Evolutionary conservation across 2,888 invertebrate species (phyloP).

Genomic region (Scotopteryx bipunctaria): DNA sequence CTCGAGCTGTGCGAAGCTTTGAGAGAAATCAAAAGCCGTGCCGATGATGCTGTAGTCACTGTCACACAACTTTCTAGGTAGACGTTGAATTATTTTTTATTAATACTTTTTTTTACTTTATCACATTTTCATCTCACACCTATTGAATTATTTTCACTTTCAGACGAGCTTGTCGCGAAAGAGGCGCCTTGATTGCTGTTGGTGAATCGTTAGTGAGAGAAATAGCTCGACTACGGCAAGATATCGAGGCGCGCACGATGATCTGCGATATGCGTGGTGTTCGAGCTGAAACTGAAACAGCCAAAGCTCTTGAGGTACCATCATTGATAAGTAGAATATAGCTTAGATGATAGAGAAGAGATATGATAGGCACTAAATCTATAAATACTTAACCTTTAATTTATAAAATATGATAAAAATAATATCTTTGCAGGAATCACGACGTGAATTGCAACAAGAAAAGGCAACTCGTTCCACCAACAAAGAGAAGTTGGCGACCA

Average conservation of each 20-base stretch:
- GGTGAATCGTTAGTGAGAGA: slow-evolving; percentile 72
- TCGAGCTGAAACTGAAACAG: slow-evolving; percentile 47
- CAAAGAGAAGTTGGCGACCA: slow-evolving; percentile 62
- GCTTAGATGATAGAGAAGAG: no score
- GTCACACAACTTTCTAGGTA: slow-evolving; percentile 66
- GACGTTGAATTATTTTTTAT: neutral
- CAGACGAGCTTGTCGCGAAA: slow-evolving; percentile 64
- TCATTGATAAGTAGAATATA: no score
- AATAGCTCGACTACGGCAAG: slow-evolving; percentile 62
- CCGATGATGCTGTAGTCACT: slow-evolving; percentile 59
- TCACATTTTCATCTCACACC: no score
- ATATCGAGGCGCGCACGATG: slow-evolving; percentile 53
- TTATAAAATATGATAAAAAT: no score
- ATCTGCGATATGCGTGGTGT: slow-evolving; percentile 51
- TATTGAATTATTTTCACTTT: no score
- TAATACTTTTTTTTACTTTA: neutral
- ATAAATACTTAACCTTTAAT: no score
- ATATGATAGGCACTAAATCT: no score
- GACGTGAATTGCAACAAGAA: slow-evolving; percentile 67
- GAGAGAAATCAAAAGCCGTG: slow-evolving; percentile 58
- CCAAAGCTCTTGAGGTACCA: slow-evolving; percentile 59
- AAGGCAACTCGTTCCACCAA: slow-evolving; percentile 48
- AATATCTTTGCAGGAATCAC: slow-evolving; percentile 47
- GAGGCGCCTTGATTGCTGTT: slow-evolving; percentile 59
- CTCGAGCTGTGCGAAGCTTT: slow-evolving; percentile 66